Evolutionary conservation across 2,113 vertebrate species (phyloP), one percentile per base, ranked within the genome.

Genomic region (Pica pica): DNA sequence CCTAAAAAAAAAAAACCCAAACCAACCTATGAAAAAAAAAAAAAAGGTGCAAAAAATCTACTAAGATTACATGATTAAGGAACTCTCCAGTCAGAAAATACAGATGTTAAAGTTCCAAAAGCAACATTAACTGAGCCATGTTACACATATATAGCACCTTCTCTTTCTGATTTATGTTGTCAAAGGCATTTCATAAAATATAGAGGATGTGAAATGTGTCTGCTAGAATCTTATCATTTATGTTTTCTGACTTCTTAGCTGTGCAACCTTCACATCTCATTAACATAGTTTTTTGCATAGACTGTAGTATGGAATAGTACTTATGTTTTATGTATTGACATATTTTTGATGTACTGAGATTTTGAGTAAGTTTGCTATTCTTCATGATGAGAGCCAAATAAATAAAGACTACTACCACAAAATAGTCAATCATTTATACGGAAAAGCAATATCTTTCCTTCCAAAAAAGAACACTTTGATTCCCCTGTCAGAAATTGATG

Each of bases 271-370:
- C 91, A 95, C 93, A 96, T 95, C 93, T 93, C 90, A 96, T 94
- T 95, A 95, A 96, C 87, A 90, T 84, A 94, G 87, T 67, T 95
- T 94, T 94, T 94, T 97, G 87, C 93, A 96, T 83, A 90, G 63
- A 91, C 65, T 80, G 81, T 93, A 93, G 68, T 93, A 95, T 89
- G 80, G 94, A 96, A 96, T 37, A 90, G 78, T 95, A 97, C 93
- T 97, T 96, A 90, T 91, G 94, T 97, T 97, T 97, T 96, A 97
- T 94, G 96, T 97, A 96, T 97, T 92, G 96, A 93, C 92, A 88
- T 96, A 95, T 97, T 97, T 96, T 97, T 95, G 94, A 97, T 97
- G 94, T 94, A 96, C 95, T 94, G 94, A 93, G 89, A 93, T 97
- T 97, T 70, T 95, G 92, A 97, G 19, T 93, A 97, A 92, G 75